phyloP scores from a whole-genome alignment of 2,888 invertebrate genomes.

The Drosophila meridiana region DNA sequence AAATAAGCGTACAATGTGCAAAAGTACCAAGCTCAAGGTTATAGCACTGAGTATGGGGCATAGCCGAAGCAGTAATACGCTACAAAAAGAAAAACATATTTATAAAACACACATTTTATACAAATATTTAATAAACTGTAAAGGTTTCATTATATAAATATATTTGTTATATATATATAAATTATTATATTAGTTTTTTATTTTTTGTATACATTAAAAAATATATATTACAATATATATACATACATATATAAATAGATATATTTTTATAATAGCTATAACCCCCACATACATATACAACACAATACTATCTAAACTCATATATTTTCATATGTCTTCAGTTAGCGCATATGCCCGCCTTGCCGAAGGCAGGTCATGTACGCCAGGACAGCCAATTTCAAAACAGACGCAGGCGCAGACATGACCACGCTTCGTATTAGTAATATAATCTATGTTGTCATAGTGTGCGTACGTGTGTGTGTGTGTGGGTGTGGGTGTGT shows the following conservation, averaged over 20 bases:
- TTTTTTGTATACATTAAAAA: too few species aligned
- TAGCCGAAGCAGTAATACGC: slow-evolving; percentile 14
- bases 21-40: slow-evolving; percentile 57
- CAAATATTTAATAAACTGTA: too few species aligned
- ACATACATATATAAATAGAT: too few species aligned
- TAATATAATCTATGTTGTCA: slow-evolving; percentile 21
- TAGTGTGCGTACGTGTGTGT: neutral
- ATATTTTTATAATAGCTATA: too few species aligned
- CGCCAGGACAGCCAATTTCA: slow-evolving; percentile 64
- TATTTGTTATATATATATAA: too few species aligned
- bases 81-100: neutral
- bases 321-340: neutral
- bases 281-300: too few species aligned
- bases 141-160: too few species aligned
- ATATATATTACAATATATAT: neutral
- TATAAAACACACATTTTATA: too few species aligned
- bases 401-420: slow-evolving; percentile 72
- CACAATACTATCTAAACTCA: too few species aligned
- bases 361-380: slow-evolving; percentile 27
- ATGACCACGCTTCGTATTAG: slow-evolving; percentile 59
- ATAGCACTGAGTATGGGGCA: neutral
- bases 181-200: too few species aligned
- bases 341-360: slow-evolving; percentile 1
- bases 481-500: slow-evolving; percentile 12
- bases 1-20: slow-evolving; percentile 59